These are phyloP conservation scores for human DNA, from an alignment of 2,113 vertebrate genomes.

Conservation along the genomic window GRCh38 chr5:60366501-60367000, in stretches of 20 bases:
- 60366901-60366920: slow-evolving; percentile 18
- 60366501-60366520: not conserved
- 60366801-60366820: not conserved
- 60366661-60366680: not conserved
- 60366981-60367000: slow-evolving; percentile 49
- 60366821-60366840: not conserved
- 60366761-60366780: not conserved
- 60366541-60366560: not conserved
- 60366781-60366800: not conserved
- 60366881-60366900: not conserved
- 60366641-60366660: not conserved
- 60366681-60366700: not conserved
- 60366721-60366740: not conserved
- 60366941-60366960: not conserved
- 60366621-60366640: not conserved
- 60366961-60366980: not conserved
- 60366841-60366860: not conserved
- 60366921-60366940: slow-evolving; percentile 26
- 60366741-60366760: not conserved
- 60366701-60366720: not conserved
- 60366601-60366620: not conserved
- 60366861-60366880: not conserved
- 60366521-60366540: not conserved
- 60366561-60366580: not conserved
- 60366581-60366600: not conserved